These are phyloP conservation scores for Epistrophe grossulariae DNA, from an alignment of 2,888 invertebrate species.

Conservation along the genomic window DNA sequence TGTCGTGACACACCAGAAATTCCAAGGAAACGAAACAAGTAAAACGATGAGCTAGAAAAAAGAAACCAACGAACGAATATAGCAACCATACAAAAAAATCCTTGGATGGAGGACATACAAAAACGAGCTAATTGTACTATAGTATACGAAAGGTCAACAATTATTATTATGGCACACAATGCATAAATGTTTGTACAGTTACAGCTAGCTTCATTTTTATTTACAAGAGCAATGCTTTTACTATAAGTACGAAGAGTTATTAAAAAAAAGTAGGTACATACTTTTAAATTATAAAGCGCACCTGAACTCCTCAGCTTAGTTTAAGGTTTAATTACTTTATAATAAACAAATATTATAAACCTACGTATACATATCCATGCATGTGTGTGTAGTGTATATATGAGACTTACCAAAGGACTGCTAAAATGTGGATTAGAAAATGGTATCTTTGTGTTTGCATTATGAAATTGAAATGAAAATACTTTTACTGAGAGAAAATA, in stretches of 20 bases:
- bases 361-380: too few species aligned
- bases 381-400: neutral
- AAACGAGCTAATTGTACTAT: slow-evolving; percentile 34
- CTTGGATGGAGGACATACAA: slow-evolving; percentile 21
- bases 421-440: neutral
- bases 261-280: neutral
- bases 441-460: neutral
- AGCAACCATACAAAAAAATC: slow-evolving; percentile 25
- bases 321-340: slow-evolving; percentile 52
- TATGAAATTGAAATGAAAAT: neutral
- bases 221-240: neutral
- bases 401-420: neutral
- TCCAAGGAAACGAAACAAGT: neutral
- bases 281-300: slow-evolving; percentile 22
- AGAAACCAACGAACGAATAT: neutral
- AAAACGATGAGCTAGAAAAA: neutral
- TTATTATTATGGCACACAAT: slow-evolving; percentile 32
- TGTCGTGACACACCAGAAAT: slow-evolving; percentile 6
- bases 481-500: neutral
- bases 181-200: slow-evolving; percentile 12
- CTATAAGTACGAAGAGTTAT: neutral
- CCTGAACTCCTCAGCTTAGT: slow-evolving; percentile 2
- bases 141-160: slow-evolving; percentile 51
- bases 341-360: neutral
- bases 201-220: neutral